A percentile compares a stretch with the other conserved stretches of the same genome.
Evolutionary conservation across 2,797 vertebrate species (phyloP).

Genomic region (Aplochiton taeniatus): DNA sequence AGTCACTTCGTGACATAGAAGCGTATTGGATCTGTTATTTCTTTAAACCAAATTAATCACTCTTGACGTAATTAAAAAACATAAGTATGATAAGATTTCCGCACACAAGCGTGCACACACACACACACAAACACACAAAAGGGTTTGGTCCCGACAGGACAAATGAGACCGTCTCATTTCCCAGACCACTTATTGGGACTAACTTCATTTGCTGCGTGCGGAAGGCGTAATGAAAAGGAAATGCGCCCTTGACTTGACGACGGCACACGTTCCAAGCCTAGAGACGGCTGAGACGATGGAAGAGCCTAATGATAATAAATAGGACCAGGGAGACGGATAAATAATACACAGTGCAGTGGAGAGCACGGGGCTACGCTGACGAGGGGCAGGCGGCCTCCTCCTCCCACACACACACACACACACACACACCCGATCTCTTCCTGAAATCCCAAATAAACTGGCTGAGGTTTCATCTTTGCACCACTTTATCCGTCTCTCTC

Average conservation of each 20-base stretch:
- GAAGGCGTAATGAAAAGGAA: constrained; percentile 37
- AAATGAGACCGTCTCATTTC: constrained; percentile 6
- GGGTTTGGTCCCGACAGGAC: constrained; percentile 1
- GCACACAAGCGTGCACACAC: not conserved
- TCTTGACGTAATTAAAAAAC: no score
- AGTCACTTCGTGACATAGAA: no score
- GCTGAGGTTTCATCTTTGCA: not conserved
- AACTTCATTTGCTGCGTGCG: constrained; percentile 45
- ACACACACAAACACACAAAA: constrained; percentile 1
- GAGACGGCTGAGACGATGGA: constrained; percentile 14
- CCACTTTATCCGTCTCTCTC: not conserved
- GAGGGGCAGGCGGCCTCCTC: not conserved
- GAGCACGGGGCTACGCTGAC: no score
- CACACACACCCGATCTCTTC: no score
- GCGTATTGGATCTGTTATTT: no score
- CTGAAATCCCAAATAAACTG: not conserved
- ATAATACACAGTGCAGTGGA: constrained; percentile 19
- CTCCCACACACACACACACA: not conserved
- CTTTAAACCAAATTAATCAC: no score
- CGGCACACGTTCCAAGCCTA: constrained; percentile 12
- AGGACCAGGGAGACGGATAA: constrained; percentile 23
- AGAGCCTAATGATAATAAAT: constrained; percentile 40
- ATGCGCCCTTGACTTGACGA: constrained; percentile 34
- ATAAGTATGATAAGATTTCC: no score
- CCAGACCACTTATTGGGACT: constrained; percentile 17